Conservation (phyloP, 2,113 vertebrate genomes). For the Campylomormyrus numenius region DNA sequence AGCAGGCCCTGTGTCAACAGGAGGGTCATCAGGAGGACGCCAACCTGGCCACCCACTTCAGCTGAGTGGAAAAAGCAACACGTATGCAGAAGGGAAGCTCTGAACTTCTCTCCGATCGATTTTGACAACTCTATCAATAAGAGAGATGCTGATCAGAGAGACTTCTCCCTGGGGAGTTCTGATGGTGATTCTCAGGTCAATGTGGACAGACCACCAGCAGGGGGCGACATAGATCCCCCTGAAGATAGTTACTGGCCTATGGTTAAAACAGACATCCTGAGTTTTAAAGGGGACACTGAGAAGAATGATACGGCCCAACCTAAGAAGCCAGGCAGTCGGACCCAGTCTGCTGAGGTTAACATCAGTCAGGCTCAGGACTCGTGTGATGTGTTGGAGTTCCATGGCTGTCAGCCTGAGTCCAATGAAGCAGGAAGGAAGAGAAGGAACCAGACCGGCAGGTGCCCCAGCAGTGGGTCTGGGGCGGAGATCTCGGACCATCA, state of each 20-base stretch:
- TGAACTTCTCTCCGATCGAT: constrained; percentile 1
- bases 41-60: constrained; percentile 55
- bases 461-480: not conserved
- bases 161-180: not conserved
- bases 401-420: not conserved
- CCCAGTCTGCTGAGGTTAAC: not conserved
- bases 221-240: not conserved
- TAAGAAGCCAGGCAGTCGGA: not conserved
- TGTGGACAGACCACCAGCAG: not conserved
- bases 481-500: not conserved
- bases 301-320: not conserved
- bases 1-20: not conserved
- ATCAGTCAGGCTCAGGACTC: not conserved
- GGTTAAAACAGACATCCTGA: not conserved
- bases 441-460: not conserved
- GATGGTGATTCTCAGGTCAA: not conserved
- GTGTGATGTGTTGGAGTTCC: not conserved
- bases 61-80: constrained; percentile 48
- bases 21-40: constrained; percentile 40
- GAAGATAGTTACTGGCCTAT: not conserved
- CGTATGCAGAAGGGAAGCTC: constrained; percentile 22
- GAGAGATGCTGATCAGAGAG: not conserved
- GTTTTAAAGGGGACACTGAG: not conserved
- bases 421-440: not conserved
- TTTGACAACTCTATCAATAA: not conserved